These are phyloP conservation scores for Bradypodion ventrale DNA, from an alignment of 2,797 vertebrate species.

Conservation along the genomic window DNA sequence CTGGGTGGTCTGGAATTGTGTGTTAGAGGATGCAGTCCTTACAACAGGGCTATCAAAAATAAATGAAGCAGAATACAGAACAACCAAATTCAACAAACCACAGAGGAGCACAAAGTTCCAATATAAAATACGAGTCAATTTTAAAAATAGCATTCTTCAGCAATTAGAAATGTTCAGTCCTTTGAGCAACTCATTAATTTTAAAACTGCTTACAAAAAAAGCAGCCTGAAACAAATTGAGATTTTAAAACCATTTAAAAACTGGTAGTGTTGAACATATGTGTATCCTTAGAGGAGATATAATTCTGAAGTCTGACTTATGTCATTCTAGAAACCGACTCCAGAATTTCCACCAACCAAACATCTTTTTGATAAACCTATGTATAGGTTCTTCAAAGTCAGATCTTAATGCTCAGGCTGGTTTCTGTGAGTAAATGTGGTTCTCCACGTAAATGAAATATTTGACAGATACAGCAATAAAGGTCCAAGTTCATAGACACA, in stretches of 20 bases:
- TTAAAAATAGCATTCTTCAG: background rate
- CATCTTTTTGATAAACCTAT: too few species aligned
- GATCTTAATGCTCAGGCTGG: background rate
- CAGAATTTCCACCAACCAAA: too few species aligned
- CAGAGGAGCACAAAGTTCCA: background rate
- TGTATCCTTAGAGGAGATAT: background rate
- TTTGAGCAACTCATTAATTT: conserved; percentile 10
- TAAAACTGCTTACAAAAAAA: background rate
- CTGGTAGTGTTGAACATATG: background rate
- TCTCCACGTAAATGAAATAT: background rate
- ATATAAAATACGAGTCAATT: background rate
- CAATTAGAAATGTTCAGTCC: background rate
- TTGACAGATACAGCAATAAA: background rate
- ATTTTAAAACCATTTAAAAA: background rate
- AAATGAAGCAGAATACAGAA: background rate
- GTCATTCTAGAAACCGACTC: too few species aligned
- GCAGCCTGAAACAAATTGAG: background rate
- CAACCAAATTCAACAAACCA: background rate
- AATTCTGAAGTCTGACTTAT: background rate
- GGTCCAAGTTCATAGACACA: background rate
- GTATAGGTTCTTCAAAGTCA: too few species aligned
- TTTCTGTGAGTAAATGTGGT: background rate
- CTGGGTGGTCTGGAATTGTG: too few species aligned
- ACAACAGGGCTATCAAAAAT: background rate
- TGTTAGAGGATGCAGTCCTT: background rate